phyloP scores from a whole-genome alignment of 2,797 vertebrate species.

The Gallinago nigripennis region DNA sequence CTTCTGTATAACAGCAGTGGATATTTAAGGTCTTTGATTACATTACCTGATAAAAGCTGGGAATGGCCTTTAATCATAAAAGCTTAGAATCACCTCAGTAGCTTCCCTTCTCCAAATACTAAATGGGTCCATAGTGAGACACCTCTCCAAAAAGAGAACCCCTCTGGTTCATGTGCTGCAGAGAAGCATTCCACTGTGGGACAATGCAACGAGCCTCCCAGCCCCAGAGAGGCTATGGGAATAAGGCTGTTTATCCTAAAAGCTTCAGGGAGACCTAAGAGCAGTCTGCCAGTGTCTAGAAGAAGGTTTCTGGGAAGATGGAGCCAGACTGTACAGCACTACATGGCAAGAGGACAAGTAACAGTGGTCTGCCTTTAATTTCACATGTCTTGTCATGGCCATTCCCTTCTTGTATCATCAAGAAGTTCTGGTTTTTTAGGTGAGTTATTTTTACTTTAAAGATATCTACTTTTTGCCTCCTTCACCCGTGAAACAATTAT shows the following conservation, averaged over 20 bases:
- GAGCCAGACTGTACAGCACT: neutral
- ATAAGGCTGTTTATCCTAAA: neutral
- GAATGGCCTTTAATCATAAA: neutral
- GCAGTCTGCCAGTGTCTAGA: neutral
- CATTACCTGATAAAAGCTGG: neutral
- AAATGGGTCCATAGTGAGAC: neutral
- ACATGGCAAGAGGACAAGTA: neutral
- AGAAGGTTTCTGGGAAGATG: neutral
- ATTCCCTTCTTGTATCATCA: neutral
- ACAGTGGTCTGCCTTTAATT: neutral
- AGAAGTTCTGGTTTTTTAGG: neutral
- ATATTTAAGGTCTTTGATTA: neutral
- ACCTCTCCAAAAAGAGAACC: neutral
- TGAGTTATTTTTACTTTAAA: neutral
- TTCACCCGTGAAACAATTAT: neutral
- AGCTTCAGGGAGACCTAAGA: neutral
- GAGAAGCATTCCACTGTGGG: neutral
- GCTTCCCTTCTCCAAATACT: neutral
- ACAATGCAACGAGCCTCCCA: rapidly evolving
- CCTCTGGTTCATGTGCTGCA: neutral
- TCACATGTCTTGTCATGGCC: neutral
- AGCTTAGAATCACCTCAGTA: neutral
- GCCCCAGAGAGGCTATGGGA: neutral
- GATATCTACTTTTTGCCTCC: neutral
- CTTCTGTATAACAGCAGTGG: neutral